Evolutionary conservation across 2,888 invertebrate species (phyloP), one percentile per base, ranked within the genome.

Genomic region (Drosophila ustulata): DNA sequence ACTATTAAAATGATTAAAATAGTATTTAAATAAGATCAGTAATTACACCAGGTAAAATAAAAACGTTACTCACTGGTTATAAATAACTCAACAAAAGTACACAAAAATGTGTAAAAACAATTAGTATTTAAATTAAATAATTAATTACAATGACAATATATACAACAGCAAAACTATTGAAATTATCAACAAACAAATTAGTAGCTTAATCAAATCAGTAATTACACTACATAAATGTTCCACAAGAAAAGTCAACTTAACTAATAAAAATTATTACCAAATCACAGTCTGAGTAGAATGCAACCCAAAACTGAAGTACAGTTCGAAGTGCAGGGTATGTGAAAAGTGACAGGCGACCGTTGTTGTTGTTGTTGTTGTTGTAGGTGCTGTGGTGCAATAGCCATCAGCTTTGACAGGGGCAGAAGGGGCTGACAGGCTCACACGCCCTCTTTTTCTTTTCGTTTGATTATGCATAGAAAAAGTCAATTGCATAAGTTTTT

Each of bases 391-490:
- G 18, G 55, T 62, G 68, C 23, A 45, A 58, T 47, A 65, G 61
- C 47, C 46, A n/a, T 55, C 78, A 66, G 28, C 58, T 73, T 65
- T 57, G 51, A 51, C 25, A 39, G 34, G n/a, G 13, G 13, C 23
- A 11, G 39, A 56, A n/a, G 28, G 37, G 47, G 55, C 75, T 64
- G 71, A 43, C 23, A 11, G n/a, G 39, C 65, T 69, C 51, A 62
- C 69, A 76, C 79, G 76, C 76, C 76, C 79, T 66, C 50, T 46
- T 76, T 76, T 66, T 62, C 74, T 78, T 11, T 37, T 66, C 65
- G 55, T 57, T 62, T 47, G 58, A 59, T 75, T 74, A 70, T 76
- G 75, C 56, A 78, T 46, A 55, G 62, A 7, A 62, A 51, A 58
- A 52, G 56, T 25, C 51, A 74, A 69, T 76, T 76, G 78, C 75